Conservation (phyloP, 1,140 invertebrate genomes). For the Cotesia glomerata region DNA sequence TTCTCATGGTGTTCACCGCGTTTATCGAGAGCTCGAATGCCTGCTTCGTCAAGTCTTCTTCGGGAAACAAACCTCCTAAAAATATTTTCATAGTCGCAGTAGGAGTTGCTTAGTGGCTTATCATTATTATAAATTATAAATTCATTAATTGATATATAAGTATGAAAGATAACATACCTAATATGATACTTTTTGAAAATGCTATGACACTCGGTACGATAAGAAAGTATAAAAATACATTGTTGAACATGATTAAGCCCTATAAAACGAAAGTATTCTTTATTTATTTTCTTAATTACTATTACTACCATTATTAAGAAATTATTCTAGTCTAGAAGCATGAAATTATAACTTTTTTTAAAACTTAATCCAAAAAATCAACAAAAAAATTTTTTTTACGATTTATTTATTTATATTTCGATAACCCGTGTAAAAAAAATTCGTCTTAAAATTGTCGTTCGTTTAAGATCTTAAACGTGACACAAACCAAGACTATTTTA, state of each 20-base stretch:
- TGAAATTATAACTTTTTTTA: too few relatives aligned
- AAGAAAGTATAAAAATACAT: neutral
- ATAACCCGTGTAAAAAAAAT: too few relatives aligned
- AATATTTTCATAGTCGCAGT: neutral
- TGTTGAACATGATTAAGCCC: neutral
- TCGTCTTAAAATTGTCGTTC: too few relatives aligned
- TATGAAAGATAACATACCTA: neutral
- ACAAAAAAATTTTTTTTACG: too few relatives aligned
- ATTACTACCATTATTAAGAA: too few relatives aligned
- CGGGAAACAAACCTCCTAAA: slow-evolving; percentile 31
- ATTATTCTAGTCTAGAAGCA: too few relatives aligned
- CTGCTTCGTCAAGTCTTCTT: slow-evolving; percentile 24
- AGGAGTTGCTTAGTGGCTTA: neutral
- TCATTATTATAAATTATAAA: neutral
- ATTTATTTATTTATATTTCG: too few relatives aligned
- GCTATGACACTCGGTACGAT: neutral
- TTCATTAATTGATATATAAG: neutral
- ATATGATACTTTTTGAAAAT: neutral
- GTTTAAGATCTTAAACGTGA: too few relatives aligned
- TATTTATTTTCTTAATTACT: too few relatives aligned
- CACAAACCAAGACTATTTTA: too few relatives aligned
- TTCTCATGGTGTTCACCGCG: slow-evolving; percentile 26
- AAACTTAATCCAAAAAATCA: too few relatives aligned
- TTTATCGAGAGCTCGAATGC: slow-evolving; percentile 28
- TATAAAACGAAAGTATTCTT: too few relatives aligned